Conservation (phyloP, 1,140 invertebrate genomes). For the Drosophila busckii region DNA sequence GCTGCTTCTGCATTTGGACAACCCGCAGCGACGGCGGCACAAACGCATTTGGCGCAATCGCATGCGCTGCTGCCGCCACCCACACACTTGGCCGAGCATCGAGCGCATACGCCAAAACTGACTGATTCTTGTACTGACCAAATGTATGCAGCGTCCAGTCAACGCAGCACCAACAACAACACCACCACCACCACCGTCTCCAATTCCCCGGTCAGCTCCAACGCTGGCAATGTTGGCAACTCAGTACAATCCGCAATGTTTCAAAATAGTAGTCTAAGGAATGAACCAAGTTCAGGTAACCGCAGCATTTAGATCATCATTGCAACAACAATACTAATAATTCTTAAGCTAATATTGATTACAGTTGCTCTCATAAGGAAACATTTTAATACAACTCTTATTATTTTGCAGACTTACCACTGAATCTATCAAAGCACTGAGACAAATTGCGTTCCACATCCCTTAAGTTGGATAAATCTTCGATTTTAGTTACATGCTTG, state of each 20-base stretch:
- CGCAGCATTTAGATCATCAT: neutral
- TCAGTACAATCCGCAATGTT: constrained; percentile 63
- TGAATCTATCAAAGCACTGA: constrained; percentile 79
- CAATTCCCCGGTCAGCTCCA: constrained; percentile 60
- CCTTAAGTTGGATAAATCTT: constrained; percentile 49
- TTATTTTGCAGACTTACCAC: constrained; percentile 68
- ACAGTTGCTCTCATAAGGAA: no score
- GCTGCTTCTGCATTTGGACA: constrained; percentile 51
- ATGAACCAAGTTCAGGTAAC: constrained; percentile 78
- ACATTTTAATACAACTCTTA: no score
- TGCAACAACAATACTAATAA: neutral
- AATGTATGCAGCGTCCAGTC: constrained; percentile 69
- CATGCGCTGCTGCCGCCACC: constrained; percentile 48
- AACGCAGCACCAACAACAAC: constrained; percentile 56
- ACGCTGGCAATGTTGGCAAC: constrained; percentile 41
- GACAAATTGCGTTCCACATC: constrained; percentile 27
- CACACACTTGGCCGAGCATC: constrained; percentile 51
- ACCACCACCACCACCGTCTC: constrained; percentile 53
- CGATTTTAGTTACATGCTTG: constrained; percentile 64
- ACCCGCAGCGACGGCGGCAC: constrained; percentile 31
- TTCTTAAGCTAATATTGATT: neutral
- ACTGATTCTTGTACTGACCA: constrained; percentile 67
- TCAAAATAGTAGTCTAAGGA: constrained; percentile 73
- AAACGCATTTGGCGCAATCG: constrained; percentile 39
- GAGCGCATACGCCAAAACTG: constrained; percentile 63